These are phyloP conservation scores for Amblyornis subalaris DNA, from an alignment of 2,113 vertebrate genomes.

Conservation along the genomic window DNA sequence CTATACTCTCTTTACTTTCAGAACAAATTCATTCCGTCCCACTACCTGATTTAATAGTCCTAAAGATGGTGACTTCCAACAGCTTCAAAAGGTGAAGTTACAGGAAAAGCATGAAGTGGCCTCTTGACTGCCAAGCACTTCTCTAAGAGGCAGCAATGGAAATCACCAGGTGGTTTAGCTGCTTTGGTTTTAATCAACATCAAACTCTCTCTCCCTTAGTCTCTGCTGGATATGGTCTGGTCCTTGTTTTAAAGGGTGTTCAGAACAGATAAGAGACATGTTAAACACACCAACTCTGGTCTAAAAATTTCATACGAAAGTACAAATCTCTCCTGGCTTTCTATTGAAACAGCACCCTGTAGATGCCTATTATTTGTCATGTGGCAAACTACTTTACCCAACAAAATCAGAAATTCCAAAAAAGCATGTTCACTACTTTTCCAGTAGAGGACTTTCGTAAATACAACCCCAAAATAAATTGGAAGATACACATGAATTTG, in stretches of 20 bases:
- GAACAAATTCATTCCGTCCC: background rate
- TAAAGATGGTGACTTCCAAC: background rate
- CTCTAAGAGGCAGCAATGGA: background rate
- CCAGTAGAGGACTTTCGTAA: background rate
- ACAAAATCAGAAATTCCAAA: background rate
- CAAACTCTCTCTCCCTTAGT: background rate
- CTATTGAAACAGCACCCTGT: background rate
- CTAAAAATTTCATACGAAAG: background rate
- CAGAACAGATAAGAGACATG: background rate
- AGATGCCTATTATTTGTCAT: background rate
- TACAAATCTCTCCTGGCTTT: background rate
- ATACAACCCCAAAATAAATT: background rate
- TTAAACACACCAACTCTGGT: background rate
- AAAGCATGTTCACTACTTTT: background rate
- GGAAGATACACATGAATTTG: background rate
- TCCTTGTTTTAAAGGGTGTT: background rate
- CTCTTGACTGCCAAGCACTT: background rate
- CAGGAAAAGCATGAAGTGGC: background rate
- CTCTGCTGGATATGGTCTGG: background rate
- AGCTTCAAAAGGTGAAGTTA: background rate
- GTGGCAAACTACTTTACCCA: background rate
- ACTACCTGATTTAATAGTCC: background rate
- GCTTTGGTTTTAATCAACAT: background rate
- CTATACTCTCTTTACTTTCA: background rate
- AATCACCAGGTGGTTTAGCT: background rate